Conservation (phyloP, 2,888 invertebrate genomes). For the Chrysolina oricalcia region DNA sequence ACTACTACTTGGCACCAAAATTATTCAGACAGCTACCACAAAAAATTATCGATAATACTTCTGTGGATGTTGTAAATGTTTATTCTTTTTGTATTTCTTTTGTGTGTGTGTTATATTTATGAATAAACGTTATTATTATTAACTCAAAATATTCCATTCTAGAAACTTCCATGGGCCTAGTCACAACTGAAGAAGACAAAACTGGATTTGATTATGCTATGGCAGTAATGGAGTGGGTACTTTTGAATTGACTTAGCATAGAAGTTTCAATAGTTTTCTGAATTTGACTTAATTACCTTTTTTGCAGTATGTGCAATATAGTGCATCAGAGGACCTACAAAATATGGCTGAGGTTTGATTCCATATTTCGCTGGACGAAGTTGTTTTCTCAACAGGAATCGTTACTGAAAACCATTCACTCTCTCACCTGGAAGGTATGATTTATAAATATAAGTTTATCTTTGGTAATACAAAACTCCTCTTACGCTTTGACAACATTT, state of each 20-base stretch:
- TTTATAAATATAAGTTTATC: background rate
- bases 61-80: no score
- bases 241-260: no score
- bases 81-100: no score
- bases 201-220: slow-evolving; percentile 74
- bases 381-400: slow-evolving; percentile 70
- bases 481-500: no score
- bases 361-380: slow-evolving; percentile 72
- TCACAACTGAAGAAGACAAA: slow-evolving; percentile 70
- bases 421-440: slow-evolving; percentile 71
- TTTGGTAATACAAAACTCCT: slow-evolving; percentile 5
- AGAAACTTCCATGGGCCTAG: slow-evolving; percentile 77
- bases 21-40: no score
- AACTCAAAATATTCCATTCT: no score
- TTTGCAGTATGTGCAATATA: slow-evolving; percentile 74
- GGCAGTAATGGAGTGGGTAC: slow-evolving; percentile 76
- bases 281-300: no score
- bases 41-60: no score
- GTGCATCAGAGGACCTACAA: slow-evolving; percentile 74
- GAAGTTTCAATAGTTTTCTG: no score
- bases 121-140: no score
- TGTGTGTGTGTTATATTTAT: no score
- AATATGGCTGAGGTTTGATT: slow-evolving; percentile 70
- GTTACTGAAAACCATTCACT: slow-evolving; percentile 72
- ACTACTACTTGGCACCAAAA: no score